A percentile compares a stretch with the other conserved stretches of the same genome.
These are phyloP conservation scores for Eriosoma lanigerum DNA, from an alignment of 1,140 invertebrate species.

Conservation along the genomic window DNA sequence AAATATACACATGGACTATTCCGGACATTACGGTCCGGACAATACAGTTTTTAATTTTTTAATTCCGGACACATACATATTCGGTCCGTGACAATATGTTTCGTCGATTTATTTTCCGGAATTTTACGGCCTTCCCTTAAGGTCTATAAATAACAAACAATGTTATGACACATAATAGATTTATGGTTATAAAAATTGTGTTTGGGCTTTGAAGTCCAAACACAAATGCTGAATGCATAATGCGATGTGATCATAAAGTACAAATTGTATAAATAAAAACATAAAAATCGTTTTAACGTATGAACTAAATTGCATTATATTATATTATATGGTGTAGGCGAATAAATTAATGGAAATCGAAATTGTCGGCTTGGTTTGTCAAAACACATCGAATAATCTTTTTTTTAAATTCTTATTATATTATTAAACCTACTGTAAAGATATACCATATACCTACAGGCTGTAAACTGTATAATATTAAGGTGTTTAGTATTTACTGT, in stretches of 20 bases:
- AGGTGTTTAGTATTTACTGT: too few species aligned
- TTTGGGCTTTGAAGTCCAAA: background rate
- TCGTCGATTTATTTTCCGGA: too few species aligned
- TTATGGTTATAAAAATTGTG: too few species aligned
- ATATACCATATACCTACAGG: too few species aligned
- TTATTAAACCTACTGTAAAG: too few species aligned
- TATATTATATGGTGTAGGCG: background rate
- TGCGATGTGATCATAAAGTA: background rate
- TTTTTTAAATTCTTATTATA: background rate
- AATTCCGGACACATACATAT: too few species aligned
- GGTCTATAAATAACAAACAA: background rate
- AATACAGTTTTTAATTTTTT: too few species aligned
- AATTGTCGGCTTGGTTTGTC: background rate
- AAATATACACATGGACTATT: too few species aligned
- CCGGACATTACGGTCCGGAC: too few species aligned
- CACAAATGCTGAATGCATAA: background rate
- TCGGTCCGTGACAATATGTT: too few species aligned
- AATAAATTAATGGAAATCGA: constrained; percentile 11
- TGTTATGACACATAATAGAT: background rate
- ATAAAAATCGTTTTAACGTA: constrained; percentile 17
- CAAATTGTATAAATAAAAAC: constrained; percentile 14
- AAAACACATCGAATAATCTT: background rate
- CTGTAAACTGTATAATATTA: too few species aligned
- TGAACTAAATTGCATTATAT: background rate
- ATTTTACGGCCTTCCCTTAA: too few species aligned